Percentiles rank a stretch among this genome's conserved stretches.
phyloP scores from a whole-genome alignment of 2,113 vertebrate genomes.

The Rhagologus leucostigma region DNA sequence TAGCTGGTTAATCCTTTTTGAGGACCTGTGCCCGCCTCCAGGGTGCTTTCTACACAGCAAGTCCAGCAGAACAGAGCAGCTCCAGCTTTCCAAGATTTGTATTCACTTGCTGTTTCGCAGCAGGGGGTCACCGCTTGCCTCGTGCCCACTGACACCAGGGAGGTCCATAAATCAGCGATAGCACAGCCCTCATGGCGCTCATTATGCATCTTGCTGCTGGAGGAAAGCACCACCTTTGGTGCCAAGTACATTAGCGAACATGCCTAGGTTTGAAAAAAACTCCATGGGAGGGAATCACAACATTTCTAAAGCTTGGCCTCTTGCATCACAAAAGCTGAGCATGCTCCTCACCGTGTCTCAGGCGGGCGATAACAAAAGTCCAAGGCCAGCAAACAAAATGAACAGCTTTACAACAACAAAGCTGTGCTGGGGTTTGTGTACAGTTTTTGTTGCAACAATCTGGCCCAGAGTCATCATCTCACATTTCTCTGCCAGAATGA shows the following conservation, averaged over 20 bases:
- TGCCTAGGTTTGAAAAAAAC: background rate
- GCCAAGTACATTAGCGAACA: slow-evolving; percentile 43
- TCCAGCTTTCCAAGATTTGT: background rate
- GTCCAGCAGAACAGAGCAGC: background rate
- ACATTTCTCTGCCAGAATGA: slow-evolving; percentile 8
- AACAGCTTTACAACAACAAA: slow-evolving; percentile 13
- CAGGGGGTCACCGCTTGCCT: background rate
- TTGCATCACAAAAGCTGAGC: slow-evolving; percentile 30
- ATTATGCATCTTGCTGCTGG: background rate
- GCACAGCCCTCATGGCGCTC: background rate
- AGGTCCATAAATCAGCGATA: slow-evolving; percentile 19
- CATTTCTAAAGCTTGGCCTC: background rate
- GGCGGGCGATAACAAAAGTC: background rate
- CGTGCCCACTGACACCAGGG: background rate
- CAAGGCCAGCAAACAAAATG: background rate
- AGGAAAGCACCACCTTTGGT: slow-evolving; percentile 16
- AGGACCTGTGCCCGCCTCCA: background rate
- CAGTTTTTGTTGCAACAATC: slow-evolving; percentile 1
- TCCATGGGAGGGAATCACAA: slow-evolving; percentile 32
- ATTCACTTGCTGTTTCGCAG: background rate
- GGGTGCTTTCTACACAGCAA: background rate
- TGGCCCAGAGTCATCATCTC: slow-evolving; percentile 15
- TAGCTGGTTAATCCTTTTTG: background rate
- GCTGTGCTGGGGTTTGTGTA: background rate
- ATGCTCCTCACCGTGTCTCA: background rate